Conservation (phyloP, 2,797 vertebrate species). For the Synanceia verrucosa region DNA sequence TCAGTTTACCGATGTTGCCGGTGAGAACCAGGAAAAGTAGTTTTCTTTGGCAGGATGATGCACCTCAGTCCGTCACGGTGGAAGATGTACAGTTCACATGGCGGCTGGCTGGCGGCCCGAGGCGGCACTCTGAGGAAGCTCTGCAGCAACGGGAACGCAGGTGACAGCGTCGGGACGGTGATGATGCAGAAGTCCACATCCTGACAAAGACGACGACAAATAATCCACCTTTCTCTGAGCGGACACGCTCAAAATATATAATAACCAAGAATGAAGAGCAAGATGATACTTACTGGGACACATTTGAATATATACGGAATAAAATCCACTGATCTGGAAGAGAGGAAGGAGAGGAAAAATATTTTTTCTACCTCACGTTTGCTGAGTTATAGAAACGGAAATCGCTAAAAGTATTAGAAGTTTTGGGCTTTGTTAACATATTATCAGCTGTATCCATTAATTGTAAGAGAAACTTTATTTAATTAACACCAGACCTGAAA, state of each 20-base stretch:
- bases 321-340: slow-evolving; percentile 89
- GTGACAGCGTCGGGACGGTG: slow-evolving; percentile 78
- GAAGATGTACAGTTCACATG: slow-evolving; percentile 87
- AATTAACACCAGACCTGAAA: neutral
- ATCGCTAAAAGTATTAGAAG: no score
- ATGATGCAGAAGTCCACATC: slow-evolving; percentile 88
- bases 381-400: no score
- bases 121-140: slow-evolving; percentile 83
- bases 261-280: neutral
- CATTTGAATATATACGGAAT: slow-evolving; percentile 86
- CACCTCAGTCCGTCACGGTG: slow-evolving; percentile 86
- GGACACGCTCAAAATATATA: neutral
- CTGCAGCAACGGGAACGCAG: slow-evolving; percentile 86
- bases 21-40: neutral
- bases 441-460: neutral
- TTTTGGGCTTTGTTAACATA: no score
- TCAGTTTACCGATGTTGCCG: no score
- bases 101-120: slow-evolving; percentile 55
- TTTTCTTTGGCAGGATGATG: neutral
- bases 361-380: no score
- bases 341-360: no score
- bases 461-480: neutral
- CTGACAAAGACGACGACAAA: slow-evolving; percentile 67
- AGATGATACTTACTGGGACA: slow-evolving; percentile 87
- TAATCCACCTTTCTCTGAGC: neutral